Evolutionary conservation across 1,140 invertebrate genomes (phyloP), one percentile per base, ranked within the genome.

Genomic region (Onthophagus taurus): DNA sequence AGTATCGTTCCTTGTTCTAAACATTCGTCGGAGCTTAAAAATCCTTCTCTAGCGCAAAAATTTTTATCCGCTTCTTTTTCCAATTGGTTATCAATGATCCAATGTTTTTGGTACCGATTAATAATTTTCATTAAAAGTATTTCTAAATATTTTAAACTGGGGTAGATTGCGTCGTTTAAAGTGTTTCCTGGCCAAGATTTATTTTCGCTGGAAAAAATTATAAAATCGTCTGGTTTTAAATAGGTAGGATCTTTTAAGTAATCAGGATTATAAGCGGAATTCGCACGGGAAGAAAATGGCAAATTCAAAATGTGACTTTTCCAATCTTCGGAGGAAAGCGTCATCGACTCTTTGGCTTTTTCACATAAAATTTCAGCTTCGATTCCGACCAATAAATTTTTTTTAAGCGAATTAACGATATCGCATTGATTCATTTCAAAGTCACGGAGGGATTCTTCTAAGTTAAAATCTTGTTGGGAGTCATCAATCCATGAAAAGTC

Each of bases 91-190:
- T 53, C 51, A 20, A 21, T 42, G 7, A 44, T 33, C 53, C 53
- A 54, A 19, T 44, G 39, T 9, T 46, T 47, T 12, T 47, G 46
- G 23, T 52, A 55, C 11, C 34, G 44, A 16, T 17, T 30, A 2
- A 57, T 42, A 18, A 59, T 57, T 45, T 37, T 36, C 14, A 26
- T 45, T 18, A 45, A 23, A 4, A 45, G 23, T 16, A 30, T 13
- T 12, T 29, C 23, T 13, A 41, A 29, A 41, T 41, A 41, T 17
- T n/a, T 26, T 2, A 41, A 8, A 12, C 4, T 29, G 4, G 38
- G 38, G 29, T 41, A 41, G 3, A 41, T 13, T 17, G 29, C 3
- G 7, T n/a, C 38, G 4, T 41, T 24, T 18, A 41, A 13, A 41
- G 19, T 41, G 24, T 41, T 24, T 16, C 38, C 23, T 2, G 16